phyloP scores from a whole-genome alignment of 2,113 vertebrate genomes.

The Pionites leucogaster region DNA sequence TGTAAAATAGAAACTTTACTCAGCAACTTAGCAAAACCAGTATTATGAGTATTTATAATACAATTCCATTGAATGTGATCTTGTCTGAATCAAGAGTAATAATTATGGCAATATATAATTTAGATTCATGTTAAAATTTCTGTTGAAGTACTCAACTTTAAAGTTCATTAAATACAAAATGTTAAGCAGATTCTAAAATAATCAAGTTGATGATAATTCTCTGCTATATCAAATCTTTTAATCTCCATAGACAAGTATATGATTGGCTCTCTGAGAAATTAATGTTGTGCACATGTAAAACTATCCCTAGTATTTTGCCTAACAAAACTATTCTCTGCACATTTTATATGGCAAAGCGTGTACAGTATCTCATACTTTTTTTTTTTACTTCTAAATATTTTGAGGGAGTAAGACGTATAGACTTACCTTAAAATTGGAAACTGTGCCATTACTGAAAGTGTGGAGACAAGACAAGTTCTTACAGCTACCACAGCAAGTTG shows the following conservation, averaged over 20 bases:
- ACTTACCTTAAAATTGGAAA: constrained; percentile 82
- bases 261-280: not conserved
- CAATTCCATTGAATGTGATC: not conserved
- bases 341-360: not conserved
- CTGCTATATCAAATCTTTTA: not conserved
- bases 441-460: constrained; percentile 86
- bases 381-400: not conserved
- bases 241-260: not conserved
- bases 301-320: not conserved
- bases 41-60: not conserved
- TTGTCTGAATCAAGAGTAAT: not conserved
- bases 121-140: not conserved
- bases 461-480: constrained; percentile 91
- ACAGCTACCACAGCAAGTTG: constrained; percentile 89
- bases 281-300: not conserved
- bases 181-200: not conserved
- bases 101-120: not conserved
- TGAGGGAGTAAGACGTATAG: not conserved
- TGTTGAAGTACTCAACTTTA: not conserved
- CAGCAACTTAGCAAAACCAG: not conserved
- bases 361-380: not conserved
- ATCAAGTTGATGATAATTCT: not conserved
- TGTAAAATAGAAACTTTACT: not conserved
- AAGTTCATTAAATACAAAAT: not conserved
- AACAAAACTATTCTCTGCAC: not conserved